Base-by-base conservation (phyloP, 2,888 invertebrate species). In the Drosophila falleni region DNA sequence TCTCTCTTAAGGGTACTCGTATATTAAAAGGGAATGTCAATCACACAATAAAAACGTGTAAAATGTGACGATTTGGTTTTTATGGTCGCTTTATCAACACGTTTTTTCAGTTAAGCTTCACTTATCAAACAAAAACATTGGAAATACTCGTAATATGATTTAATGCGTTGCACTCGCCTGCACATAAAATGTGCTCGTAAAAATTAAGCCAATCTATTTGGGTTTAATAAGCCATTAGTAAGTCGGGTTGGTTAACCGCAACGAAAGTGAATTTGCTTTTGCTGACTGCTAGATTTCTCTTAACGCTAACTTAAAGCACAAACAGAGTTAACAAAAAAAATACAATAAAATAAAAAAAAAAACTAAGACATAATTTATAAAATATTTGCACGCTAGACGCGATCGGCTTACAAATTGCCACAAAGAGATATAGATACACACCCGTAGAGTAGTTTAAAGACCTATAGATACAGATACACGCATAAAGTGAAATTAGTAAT, bases 141-240 rank as follows among this genome's bases (percentile, higher is more conserved):
- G 23, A 47, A 50, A 65, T 46, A 60, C 42, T 26, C 58, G 58
- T 65, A 74, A 81, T 76, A 66, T 59, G 49, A 78, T 71, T 79
- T 71, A 79, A 81, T 75, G 67, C 78, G 86, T 76, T 82, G 80
- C 78, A 76, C 72, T 85, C 69, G 67, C 74, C 65, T 76, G 80
- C 80, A 80, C 82, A 87, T 87, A 70, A 70, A 83, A 75, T 64
- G 35, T 41, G 58, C 64, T 66, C 68, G 56, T 74, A 69, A 69
- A 68, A 78, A 66, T 71, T 75, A 85, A 84, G 69, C 59, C 86
- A 78, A 87, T 86, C 86, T 80, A 82, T 82, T 84, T 86, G 86
- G 80, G 83, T 67, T 85, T 85, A 85, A 85, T 87, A 87, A 85
- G 84, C 88, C 80, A 87, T 85, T 82, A 88, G 84, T 87, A 74